Base-by-base conservation (phyloP, 1,140 invertebrate species). In the Halyomorpha halys region DNA sequence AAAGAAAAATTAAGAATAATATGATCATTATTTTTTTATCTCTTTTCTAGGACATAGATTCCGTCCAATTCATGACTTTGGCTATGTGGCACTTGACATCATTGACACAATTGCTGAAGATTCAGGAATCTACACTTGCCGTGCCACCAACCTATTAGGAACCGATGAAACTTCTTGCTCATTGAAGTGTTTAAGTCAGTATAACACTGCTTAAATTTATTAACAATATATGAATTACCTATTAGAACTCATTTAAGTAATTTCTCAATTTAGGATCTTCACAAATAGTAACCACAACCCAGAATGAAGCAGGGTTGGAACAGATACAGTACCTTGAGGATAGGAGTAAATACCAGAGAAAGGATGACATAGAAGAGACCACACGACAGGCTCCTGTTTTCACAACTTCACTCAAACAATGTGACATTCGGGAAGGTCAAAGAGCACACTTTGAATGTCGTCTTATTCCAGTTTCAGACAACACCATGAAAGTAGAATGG, bases 401-500 rank as follows among this genome's bases (percentile, higher is more conserved):
- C 71, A 94, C 92, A 6, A 89, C 90, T 34, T 91, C 91, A 0
- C 76, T 94, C 62, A 92, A 92, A 72, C 91, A 91, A 71, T 83
- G 92, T 30, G 86, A 94, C 71, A 89, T 98, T 63, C 90, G 90
- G 73, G 97, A 99, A 80, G 92, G 92, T 19, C 91, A 98, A 73
- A 78, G 92, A 59, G 93, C 93, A 27, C 94, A 98, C 72, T 98
- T 98, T 72, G 96, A 98, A 76, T 94, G 90, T 71, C 85, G 94
- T 44, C 76, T 99, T 14, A 93, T 97, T 70, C 97, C 97, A 11
- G 90, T 97, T 21, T 96, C 94, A 45, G 96, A 99, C 79, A 83
- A 91, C 0, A 91, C 90, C 0, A 90, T 99, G 87, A 92, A 90
- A 74, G 93, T 99, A 0, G 91, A 97, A 78, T 99, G 97, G 97